Evolutionary conservation across 2,113 vertebrate genomes (phyloP).

Genomic region (Ovis canadensis): DNA sequence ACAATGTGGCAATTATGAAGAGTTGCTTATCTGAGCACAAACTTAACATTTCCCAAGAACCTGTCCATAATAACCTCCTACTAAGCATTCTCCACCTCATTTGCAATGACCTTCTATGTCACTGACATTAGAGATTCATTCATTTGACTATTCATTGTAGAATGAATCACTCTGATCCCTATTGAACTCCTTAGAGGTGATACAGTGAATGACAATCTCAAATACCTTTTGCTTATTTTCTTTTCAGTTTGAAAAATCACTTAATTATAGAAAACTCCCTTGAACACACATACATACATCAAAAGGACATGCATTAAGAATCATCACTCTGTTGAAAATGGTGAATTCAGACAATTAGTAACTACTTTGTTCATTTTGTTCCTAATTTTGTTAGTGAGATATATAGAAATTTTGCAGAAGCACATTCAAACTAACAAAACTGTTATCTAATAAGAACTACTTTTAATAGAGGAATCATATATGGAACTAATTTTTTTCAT

Average conservation of each 20-base stretch:
- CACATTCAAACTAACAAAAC: neutral
- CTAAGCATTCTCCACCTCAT: neutral
- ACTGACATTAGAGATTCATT: neutral
- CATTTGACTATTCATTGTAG: neutral
- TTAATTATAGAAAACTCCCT: neutral
- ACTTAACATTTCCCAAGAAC: neutral
- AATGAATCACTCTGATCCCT: neutral
- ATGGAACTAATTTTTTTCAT: neutral
- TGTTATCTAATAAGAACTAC: neutral
- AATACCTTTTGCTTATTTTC: neutral
- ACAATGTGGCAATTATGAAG: neutral
- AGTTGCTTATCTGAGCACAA: neutral
- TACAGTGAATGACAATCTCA: neutral
- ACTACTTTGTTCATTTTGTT: neutral
- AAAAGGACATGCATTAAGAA: neutral
- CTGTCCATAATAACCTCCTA: neutral
- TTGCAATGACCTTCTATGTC: neutral
- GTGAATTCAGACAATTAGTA: neutral
- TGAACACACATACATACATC: neutral
- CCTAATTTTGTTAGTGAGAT: neutral
- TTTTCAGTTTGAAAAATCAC: neutral
- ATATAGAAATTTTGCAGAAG: neutral
- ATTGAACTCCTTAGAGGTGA: neutral
- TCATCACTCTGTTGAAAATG: neutral
- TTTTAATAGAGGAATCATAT: neutral